Conservation (phyloP, 2,797 vertebrate genomes). For the Lutjanus campechanus region DNA sequence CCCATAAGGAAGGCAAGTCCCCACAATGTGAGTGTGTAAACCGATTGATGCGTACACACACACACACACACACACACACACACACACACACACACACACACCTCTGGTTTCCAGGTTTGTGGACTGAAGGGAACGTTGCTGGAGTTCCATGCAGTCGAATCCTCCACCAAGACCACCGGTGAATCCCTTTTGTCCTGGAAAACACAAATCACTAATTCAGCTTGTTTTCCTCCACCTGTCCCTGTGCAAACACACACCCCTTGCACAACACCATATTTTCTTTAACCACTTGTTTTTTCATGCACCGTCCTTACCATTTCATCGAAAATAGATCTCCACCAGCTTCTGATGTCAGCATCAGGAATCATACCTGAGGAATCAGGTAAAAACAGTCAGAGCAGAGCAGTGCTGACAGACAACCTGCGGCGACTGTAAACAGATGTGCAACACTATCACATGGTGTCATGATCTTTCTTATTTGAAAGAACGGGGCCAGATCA, state of each 20-base stretch:
- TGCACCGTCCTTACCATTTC: slow-evolving; percentile 50
- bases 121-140: slow-evolving; percentile 30
- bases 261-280: slow-evolving; percentile 15
- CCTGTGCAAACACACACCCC: not conserved
- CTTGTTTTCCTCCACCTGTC: not conserved
- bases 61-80: not conserved
- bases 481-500: not conserved
- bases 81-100: slow-evolving; percentile 53
- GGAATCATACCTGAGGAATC: slow-evolving; percentile 49
- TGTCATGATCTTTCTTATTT: not conserved
- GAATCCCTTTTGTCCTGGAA: slow-evolving; percentile 50
- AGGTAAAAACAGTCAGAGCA: slow-evolving; percentile 35
- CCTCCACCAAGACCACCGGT: slow-evolving; percentile 21
- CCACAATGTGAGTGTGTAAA: slow-evolving; percentile 21
- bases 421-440: not conserved
- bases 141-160: slow-evolving; percentile 51
- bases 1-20: too few species aligned
- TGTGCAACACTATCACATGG: not conserved
- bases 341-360: slow-evolving; percentile 10
- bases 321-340: slow-evolving; percentile 32
- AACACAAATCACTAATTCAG: slow-evolving; percentile 19
- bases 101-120: slow-evolving; percentile 79
- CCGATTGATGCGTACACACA: too few species aligned
- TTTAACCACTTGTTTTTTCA: not conserved
- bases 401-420: not conserved